Evolutionary conservation across 1,140 invertebrate species (phyloP).

Genomic region (Drosophila subobscura): DNA sequence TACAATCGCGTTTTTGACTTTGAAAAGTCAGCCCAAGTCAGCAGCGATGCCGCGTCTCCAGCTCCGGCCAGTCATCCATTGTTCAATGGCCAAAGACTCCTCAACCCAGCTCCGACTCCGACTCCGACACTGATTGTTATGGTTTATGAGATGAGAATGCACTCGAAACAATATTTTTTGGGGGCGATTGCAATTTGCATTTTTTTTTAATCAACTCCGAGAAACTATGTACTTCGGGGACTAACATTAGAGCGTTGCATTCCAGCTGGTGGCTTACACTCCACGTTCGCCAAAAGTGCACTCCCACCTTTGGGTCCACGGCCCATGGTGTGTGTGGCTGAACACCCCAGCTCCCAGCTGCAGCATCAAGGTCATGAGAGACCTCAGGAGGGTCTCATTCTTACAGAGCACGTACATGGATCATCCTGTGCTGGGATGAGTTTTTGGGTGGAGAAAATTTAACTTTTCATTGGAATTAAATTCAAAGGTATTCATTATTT

Average conservation of each 20-base stretch:
- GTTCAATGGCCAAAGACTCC: constrained; percentile 58
- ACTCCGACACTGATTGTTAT: constrained; percentile 64
- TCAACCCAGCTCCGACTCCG: constrained; percentile 11
- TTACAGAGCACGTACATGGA: too few species aligned
- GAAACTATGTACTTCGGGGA: constrained; percentile 5
- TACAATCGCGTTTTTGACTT: constrained; percentile 82
- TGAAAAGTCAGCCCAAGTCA: constrained; percentile 71
- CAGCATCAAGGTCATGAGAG: too few species aligned
- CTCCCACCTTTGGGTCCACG: too few species aligned
- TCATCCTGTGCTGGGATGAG: too few species aligned
- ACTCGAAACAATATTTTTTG: constrained; percentile 68
- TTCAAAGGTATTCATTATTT: too few species aligned
- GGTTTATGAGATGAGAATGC: constrained; percentile 69
- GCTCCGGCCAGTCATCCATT: constrained; percentile 53
- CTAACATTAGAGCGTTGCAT: constrained; percentile 62
- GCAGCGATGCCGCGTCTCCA: constrained; percentile 1
- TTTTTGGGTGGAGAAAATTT: too few species aligned
- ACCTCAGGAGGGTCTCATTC: too few species aligned
- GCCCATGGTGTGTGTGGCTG: too few species aligned
- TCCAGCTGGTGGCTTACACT: constrained; percentile 23
- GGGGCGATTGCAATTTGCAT: constrained; percentile 42
- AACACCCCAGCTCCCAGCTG: too few species aligned
- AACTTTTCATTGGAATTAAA: too few species aligned
- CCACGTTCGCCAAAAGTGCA: too few species aligned
- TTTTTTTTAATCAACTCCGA: constrained; percentile 46